Evolutionary conservation across 2,113 vertebrate genomes (phyloP), one percentile per base, ranked within the genome.

Genomic region (Amphiprion ocellaris): DNA sequence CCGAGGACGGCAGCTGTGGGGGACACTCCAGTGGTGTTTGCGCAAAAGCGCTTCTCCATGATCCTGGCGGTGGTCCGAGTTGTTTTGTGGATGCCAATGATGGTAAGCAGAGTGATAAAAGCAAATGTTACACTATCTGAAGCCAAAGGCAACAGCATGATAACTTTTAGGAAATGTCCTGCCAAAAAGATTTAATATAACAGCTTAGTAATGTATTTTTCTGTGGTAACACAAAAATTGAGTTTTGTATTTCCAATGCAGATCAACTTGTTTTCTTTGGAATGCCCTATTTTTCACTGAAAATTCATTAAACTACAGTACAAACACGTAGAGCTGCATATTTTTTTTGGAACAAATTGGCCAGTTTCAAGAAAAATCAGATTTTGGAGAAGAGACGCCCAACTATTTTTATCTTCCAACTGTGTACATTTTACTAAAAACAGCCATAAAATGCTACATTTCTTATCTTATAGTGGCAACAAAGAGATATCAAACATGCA

Each of bases 41-140:
- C 97, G 19, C 98, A 99, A 91, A 98, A 96, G 88, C 96, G 98
- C 30, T 99, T 99, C 90, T 97, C 98, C 0, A 92, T 99, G 88
- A 95, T 99, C 73, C 91, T 99, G 62, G 97, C 97, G 0, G 84
- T 98, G 70, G 92, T 95, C 4, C 96, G 96, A 89, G 95, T 96
- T 58, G 47, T 96, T 67, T 93, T 99, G 15, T 99, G 98, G 98
- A 97, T 98, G 87, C 98, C 98, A 4, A 96, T 98, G 94, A 99
- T 99, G 98, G 97, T 99, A 95, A 98, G 93, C 33, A 70, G 15
- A 46, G 9, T 10, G 23, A 50, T 21, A n/a, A 21, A 50, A 23
- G 28, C 28, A 16, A 58, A 26, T n/a, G 53, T 7, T 10, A 23
- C 3, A 52, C 14, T 11, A 30, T 4, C 14, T 23, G 14, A 26